Evolutionary conservation across 2,888 invertebrate genomes (phyloP), one percentile per base, ranked within the genome.

Genomic region (Callinectes sapidus): DNA sequence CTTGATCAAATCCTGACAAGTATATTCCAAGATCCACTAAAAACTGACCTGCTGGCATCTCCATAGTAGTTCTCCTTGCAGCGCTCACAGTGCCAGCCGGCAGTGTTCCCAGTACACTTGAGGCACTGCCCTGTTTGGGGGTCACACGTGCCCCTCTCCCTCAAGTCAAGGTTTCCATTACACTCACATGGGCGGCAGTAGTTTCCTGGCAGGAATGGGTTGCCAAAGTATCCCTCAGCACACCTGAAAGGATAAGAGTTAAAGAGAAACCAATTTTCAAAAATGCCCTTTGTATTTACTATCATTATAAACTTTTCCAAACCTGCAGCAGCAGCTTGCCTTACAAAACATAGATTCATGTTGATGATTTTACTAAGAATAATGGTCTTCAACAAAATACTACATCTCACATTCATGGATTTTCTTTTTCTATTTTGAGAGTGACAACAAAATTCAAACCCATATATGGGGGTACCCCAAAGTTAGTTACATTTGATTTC

Each of bases 101-200:
- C 8, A 96, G 96, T 95, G 97, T 97, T 96, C 97, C 98, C 95
- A 97, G 96, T 97, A 95, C 99, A 99, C 85, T 97, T 97, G 92
- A 98, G 97, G 96, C 99, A 99, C 95, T 97, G 97, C 1, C 99
- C 99, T 0, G 98, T 97, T 95, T 96, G 96, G 81, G 97, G 96
- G 96, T 99, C 98, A 96, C 99, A 97, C 94, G 98, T 96, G 14
- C 89, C 93, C 16, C 66, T 77, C 88, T 92, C 98, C 39, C 97
- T 96, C 1, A 97, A 96, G 96, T 99, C 98, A 94, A 99, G 99
- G 96, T 99, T 99, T 6, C 98, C 98, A 5, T 98, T 99, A 95
- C 99, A 99, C 95, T 97, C 97, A 95, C 99, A 99, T 0, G 97
- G 97, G 95, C 97, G 97, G 95, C 98, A 98, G 35, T 96, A 96